Evolutionary conservation across 2,797 vertebrate species (phyloP), one percentile per base, ranked within the genome.

Genomic region (Danionella dracula): DNA sequence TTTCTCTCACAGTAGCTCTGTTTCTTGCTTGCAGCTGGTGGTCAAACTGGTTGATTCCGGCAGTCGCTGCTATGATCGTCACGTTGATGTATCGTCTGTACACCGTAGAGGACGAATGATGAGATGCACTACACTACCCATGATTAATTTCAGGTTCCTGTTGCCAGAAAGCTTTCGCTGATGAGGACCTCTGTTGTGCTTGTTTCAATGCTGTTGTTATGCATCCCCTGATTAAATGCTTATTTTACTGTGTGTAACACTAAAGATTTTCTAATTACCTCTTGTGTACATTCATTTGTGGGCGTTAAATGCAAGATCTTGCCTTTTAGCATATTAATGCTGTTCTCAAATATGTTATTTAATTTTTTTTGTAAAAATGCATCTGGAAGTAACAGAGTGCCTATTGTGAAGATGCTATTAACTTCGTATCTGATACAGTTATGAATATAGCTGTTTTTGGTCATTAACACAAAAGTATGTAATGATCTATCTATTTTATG

Each of bases 31-130:
- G 23, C 83, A 97, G 95, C 67, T 93, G 85, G 19, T 96, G 91
- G 93, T 82, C 86, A 57, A 93, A 78, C 81, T 92, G 91, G 94
- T 68, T 96, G 77, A 89, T 97, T 61, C 93, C 95, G 0, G 81
- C 66, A n/a, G 51, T 95, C 70, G 89, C 79, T 0, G 95, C 93
- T 0, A 44, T 86, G 72, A 78, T 90, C 0, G 82, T 92, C 62
- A 93, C 92, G 1, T 40, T 96, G 65, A 80, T 94, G 83, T 99
- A 97, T 72, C 94, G 86, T 49, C 45, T 90, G 38, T 92, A 88
- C 74, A 78, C 77, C 54, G 42, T 77, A 0, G 89, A 92, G 10
- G 80, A 85, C 27, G 89, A 83, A 82, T 89, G 82, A 90, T 31
- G 51, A 53, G 51, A 27, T 60, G 56, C 17, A 54, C 73, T 45